Evolutionary conservation across 2,888 invertebrate genomes (phyloP), one percentile per base, ranked within the genome.

Genomic region (Agrotis ipsilon): DNA sequence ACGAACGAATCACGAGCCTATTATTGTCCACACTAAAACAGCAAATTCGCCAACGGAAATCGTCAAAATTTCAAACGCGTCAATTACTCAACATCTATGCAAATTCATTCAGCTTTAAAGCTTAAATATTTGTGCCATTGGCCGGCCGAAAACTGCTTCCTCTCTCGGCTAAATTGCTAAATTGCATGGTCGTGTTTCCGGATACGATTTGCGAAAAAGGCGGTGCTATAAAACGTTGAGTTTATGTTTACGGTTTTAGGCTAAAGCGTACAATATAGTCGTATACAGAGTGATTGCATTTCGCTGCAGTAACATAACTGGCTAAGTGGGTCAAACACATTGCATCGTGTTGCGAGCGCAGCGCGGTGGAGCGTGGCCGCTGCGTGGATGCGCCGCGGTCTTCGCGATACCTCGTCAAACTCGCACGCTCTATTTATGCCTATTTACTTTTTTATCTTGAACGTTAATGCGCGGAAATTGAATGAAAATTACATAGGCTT

Each of bases 401-500:
- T 92, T 91, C 90, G 80, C 90, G 92, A 93, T 91, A 91, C 89
- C 87, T 90, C 92, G 91, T 89, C 92, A 89, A 92, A 91, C 92
- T 91, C 87, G 87, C 93, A 94, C 93, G 94, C 94, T 95, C 94
- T 93, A 94, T 92, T 94, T 93, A 86, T 87, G 81, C 82, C 87
- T 88, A 84, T 89, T 89, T 84, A 85, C 83, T 86, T 89, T 88
- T 89, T 89, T 87, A 84, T 87, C 81, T 72, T 74, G 18, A 65
- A 77, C 63, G 55, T 48, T 82, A 75, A 84, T 77, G 71, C 43
- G 60, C 76, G 77, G 82, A 83, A 77, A 82, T 78, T 63, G 73
- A 79, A 77, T 72, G 54, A 68, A 66, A 57, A 81, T 54, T 24
- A 27, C 43, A 49, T 19, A 9, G 72, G 21, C 54, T 64, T 61